Evolutionary conservation across 2,797 vertebrate genomes (phyloP), one percentile per base, ranked within the genome.

Genomic region (Pampus argenteus): DNA sequence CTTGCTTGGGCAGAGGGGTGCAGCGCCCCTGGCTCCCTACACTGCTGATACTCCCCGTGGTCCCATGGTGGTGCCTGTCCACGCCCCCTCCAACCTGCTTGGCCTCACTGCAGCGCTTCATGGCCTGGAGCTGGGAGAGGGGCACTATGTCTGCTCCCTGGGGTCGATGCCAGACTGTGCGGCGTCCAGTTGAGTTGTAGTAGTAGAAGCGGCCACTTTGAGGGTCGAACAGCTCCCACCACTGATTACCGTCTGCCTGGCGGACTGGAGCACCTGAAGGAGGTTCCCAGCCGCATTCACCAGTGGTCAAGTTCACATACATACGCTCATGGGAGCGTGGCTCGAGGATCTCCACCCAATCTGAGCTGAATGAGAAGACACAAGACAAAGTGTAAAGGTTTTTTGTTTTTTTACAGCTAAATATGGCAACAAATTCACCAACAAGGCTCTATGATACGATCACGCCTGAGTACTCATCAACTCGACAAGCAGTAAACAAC

Each of bases 331-430:
- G 95, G 56, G 96, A 96, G 92, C 96, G 95, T 4, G 96, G 97
- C 87, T 97, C 97, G 54, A 97, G 92, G 83, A 97, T 97, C 91
- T 97, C 96, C 92, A 98, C 96, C 97, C 97, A 98, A 83, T 98
- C 96, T 0, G 95, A 89, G 81, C 97, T 98, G 91, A 57, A 75
- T 10, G 26, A 79, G 26, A 76, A 78, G 25, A 86, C 58, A 85
- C 2, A 28, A 58, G 50, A 56, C 18, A 76, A 45, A 57, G 8
- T 14, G 17, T 44, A 25, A 34, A 34, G 23, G 2, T 40, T 40
- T 40, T 40, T 36, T 14, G n/a, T 42, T 73, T 63, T 71, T 60
- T 73, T 47, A 51, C 17, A 26, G 26, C 22, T 62, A 18, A 68
- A 74, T 56, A 58, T 29, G 47, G 44, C 22, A 76, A 71, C 50